Evolutionary conservation across 2,888 invertebrate species (phyloP).

Genomic region (Melipona bicolor): DNA sequence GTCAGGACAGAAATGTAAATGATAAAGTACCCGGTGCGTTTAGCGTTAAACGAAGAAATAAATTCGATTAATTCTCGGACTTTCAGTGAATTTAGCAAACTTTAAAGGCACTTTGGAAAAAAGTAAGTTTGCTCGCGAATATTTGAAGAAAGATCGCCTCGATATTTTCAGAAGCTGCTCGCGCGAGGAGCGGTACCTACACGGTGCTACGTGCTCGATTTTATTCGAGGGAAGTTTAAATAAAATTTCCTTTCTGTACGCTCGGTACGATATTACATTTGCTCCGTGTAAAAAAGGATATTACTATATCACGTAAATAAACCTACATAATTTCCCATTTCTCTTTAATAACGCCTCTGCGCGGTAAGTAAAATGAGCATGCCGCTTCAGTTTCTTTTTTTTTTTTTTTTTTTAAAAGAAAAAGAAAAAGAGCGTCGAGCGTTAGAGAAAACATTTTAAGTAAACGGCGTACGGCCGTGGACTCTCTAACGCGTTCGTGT

Average conservation of each 20-base stretch:
- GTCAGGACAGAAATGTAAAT: no score
- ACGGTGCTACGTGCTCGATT: background rate
- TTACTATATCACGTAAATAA: background rate
- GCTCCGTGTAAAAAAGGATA: background rate
- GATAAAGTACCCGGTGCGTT: no score
- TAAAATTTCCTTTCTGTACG: background rate
- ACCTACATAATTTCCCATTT: constrained; percentile 8
- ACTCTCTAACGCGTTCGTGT: background rate
- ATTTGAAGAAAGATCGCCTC: background rate
- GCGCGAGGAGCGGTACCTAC: background rate
- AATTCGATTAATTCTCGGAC: no score
- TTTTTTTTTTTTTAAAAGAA: no score
- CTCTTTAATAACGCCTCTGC: background rate
- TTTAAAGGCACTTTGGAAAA: no score
- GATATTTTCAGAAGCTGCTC: background rate
- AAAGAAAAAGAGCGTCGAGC: background rate
- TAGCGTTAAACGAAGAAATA: no score
- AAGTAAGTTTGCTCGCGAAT: background rate
- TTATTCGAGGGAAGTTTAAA: background rate
- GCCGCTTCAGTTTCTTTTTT: background rate
- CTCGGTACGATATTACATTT: background rate
- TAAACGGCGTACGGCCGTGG: background rate
- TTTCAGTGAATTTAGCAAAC: no score
- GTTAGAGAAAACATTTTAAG: background rate
- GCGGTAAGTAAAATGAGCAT: background rate